phyloP scores from a whole-genome alignment of 2,888 invertebrate species.

The Amphimallon solstitiale region DNA sequence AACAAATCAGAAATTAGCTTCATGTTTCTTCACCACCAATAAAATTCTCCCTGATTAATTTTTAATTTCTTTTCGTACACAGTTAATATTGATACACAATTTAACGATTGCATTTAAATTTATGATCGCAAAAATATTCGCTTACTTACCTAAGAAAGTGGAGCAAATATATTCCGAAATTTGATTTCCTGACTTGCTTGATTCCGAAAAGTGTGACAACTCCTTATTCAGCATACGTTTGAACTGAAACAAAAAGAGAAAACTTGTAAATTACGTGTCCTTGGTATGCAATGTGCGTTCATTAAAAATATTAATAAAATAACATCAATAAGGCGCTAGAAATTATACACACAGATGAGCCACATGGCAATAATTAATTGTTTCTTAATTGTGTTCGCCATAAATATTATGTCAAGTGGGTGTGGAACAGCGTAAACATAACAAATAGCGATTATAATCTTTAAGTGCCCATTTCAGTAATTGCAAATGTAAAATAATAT shows the following conservation, averaged over 20 bases:
- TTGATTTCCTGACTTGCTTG: slow-evolving; percentile 98
- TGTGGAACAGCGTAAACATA: slow-evolving; percentile 6
- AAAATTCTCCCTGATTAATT: too few relatives aligned
- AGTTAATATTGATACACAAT: too few relatives aligned
- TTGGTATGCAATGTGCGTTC: slow-evolving; percentile 1
- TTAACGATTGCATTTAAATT: too few relatives aligned
- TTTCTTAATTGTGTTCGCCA: not conserved
- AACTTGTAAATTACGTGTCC: slow-evolving; percentile 6
- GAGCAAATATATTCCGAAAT: slow-evolving; percentile 99
- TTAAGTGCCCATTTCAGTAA: slow-evolving; percentile 8
- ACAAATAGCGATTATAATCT: slow-evolving; percentile 7
- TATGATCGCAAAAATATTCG: not conserved
- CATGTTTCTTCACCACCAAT: too few relatives aligned
- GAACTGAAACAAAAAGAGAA: slow-evolving; percentile 79
- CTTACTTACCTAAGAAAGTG: slow-evolving; percentile 94
- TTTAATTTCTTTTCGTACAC: too few relatives aligned
- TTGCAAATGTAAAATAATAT: too few relatives aligned
- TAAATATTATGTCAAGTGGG: slow-evolving; percentile 8
- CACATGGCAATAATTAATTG: not conserved
- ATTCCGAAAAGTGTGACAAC: slow-evolving; percentile 98
- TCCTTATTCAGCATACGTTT: slow-evolving; percentile 99
- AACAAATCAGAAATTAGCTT: too few relatives aligned
- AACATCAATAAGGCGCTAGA: slow-evolving; percentile 9
- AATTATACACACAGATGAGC: not conserved
- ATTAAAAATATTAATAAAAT: not conserved